Percentiles rank a stretch among this genome's conserved stretches.
Evolutionary conservation across 1,140 invertebrate species (phyloP).

Genomic region (Pogonognathellus flavescens): DNA sequence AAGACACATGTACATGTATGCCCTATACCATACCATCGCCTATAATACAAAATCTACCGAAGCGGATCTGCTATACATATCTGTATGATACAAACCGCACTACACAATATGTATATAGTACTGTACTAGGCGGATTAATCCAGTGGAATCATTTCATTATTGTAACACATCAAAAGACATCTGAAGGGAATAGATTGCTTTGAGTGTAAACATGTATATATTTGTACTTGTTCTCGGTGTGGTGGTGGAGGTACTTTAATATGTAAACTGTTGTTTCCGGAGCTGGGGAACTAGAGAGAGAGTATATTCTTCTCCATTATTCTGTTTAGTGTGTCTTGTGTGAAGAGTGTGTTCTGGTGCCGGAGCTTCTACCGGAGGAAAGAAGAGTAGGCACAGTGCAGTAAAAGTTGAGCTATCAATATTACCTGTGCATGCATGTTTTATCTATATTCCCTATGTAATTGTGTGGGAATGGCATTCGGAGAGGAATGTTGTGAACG

Average conservation of each 20-base stretch:
- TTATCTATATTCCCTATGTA: slow-evolving; percentile 25
- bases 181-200: slow-evolving; percentile 43
- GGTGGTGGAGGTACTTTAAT: slow-evolving; percentile 19
- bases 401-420: slow-evolving; percentile 20
- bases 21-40: too few species aligned
- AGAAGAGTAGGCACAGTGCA: background rate
- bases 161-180: slow-evolving; percentile 40
- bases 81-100: background rate
- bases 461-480: slow-evolving; percentile 48
- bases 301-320: background rate
- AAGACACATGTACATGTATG: background rate
- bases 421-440: slow-evolving; percentile 46
- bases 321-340: background rate
- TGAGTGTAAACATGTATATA: slow-evolving; percentile 34
- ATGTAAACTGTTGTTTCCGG: slow-evolving; percentile 32
- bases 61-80: too few species aligned
- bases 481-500: slow-evolving; percentile 12
- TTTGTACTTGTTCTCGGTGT: slow-evolving; percentile 10
- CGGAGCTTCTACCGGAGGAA: background rate
- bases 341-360: background rate
- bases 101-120: background rate
- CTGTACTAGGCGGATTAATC: background rate
- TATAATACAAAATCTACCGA: too few species aligned
- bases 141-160: slow-evolving; percentile 38
- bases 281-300: background rate